These are phyloP conservation scores for Perognathus longimembris DNA, from an alignment of 2,113 vertebrate species.

Conservation along the genomic window DNA sequence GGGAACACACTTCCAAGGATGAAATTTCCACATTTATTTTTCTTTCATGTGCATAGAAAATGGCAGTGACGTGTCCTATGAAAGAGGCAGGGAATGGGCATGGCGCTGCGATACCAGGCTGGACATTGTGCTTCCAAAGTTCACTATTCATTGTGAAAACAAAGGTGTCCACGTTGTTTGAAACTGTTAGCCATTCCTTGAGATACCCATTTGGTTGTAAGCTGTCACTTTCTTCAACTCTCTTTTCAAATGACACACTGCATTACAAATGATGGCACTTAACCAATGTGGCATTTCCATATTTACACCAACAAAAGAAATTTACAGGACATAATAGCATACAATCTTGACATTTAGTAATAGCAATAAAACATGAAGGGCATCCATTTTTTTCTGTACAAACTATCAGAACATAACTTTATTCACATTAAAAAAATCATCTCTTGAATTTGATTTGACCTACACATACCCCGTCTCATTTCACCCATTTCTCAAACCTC, in stretches of 20 bases:
- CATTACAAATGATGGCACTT: conserved; percentile 95
- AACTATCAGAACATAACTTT: conserved; percentile 94
- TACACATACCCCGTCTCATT: conserved; percentile 89
- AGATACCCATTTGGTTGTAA: conserved; percentile 78
- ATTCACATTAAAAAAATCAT: conserved; percentile 89
- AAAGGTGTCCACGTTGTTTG: conserved; percentile 86
- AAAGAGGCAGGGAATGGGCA: conserved; percentile 88
- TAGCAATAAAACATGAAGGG: conserved; percentile 91
- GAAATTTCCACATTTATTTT: conserved; percentile 92
- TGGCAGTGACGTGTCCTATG: conserved; percentile 91
- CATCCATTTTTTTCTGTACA: conserved; percentile 96
- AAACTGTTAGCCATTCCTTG: conserved; percentile 86
- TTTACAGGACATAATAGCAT: conserved; percentile 96
- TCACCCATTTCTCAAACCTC: conserved; percentile 90
- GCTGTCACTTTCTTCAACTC: conserved; percentile 82
- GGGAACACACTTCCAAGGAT: conserved; percentile 86
- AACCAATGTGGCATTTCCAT: conserved; percentile 92
- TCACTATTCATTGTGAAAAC: conserved; percentile 89
- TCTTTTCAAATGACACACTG: conserved; percentile 92
- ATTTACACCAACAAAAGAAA: conserved; percentile 97
- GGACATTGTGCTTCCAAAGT: conserved; percentile 87
- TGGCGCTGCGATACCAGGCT: conserved; percentile 80
- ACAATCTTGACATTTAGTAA: conserved; percentile 94
- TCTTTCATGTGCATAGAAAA: conserved; percentile 93
- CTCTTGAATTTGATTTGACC: conserved; percentile 91